Percentiles rank a stretch among this genome's conserved stretches.
These are phyloP conservation scores for Cottoperca gobio DNA, from an alignment of 2,797 vertebrate species.

Conservation along the genomic window DNA sequence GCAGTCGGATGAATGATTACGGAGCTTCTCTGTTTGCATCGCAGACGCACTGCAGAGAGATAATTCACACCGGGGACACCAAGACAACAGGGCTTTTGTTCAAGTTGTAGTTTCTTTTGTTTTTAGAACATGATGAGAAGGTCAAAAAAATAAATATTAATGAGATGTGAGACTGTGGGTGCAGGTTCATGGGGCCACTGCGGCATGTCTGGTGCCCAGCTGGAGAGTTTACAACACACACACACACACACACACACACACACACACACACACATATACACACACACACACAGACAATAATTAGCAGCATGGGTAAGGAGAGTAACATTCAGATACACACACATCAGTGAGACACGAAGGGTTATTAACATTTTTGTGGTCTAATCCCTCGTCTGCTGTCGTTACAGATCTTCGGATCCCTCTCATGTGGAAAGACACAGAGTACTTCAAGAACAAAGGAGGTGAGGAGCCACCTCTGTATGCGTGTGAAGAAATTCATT, in stretches of 20 bases:
- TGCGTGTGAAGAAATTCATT: slow-evolving; percentile 20
- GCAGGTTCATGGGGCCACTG: slow-evolving; percentile 1
- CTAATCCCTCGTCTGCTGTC: slow-evolving; percentile 60
- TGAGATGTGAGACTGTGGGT: slow-evolving; percentile 26
- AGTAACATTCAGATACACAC: slow-evolving; percentile 8
- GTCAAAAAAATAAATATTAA: slow-evolving; percentile 14
- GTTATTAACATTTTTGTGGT: slow-evolving; percentile 58
- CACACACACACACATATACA: background rate
- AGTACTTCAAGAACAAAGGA: slow-evolving; percentile 98
- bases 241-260: slow-evolving; percentile 3
- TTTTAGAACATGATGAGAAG: slow-evolving; percentile 28
- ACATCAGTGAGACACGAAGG: slow-evolving; percentile 20
- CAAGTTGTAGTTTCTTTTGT: slow-evolving; percentile 3
- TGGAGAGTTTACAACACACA: slow-evolving; percentile 27
- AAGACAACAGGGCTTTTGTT: slow-evolving; percentile 5
- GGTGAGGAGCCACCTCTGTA: slow-evolving; percentile 81
- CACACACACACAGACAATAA: slow-evolving; percentile 24
- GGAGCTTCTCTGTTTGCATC: slow-evolving; percentile 21
- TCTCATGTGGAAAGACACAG: slow-evolving; percentile 98
- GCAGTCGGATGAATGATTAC: slow-evolving; percentile 32
- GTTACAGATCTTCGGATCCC: slow-evolving; percentile 93
- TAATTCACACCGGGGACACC: slow-evolving; percentile 22
- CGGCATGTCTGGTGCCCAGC: slow-evolving; percentile 41
- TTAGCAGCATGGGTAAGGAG: slow-evolving; percentile 2
- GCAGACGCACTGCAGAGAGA: slow-evolving; percentile 14